Conservation (phyloP, 2,888 invertebrate species). For the Drosophila peninsularis region DNA sequence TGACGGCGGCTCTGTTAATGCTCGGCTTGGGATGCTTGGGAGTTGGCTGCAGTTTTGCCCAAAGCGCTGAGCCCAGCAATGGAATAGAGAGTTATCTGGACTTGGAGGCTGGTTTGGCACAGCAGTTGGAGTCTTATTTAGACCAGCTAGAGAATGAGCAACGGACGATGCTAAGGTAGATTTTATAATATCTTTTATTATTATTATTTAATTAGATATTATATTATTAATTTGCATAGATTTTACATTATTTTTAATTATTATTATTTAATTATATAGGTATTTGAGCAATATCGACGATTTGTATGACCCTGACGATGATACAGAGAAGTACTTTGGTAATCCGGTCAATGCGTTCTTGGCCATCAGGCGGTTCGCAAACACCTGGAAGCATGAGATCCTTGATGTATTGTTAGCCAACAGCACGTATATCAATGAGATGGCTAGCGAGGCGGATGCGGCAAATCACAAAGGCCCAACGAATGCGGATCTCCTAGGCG, state of each 20-base stretch:
- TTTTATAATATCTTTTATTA: too few species aligned
- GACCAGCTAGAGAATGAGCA: slow-evolving; percentile 15
- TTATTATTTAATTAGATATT: too few species aligned
- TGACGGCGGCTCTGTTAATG: slow-evolving; percentile 1
- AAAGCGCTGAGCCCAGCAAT: not conserved
- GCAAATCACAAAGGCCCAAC: slow-evolving; percentile 28
- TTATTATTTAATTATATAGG: too few species aligned
- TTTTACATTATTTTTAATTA: too few species aligned
- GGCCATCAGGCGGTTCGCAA: slow-evolving; percentile 60
- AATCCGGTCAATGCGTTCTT: slow-evolving; percentile 67
- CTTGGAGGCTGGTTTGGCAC: slow-evolving; percentile 34
- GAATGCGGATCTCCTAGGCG: slow-evolving; percentile 95
- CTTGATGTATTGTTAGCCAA: slow-evolving; percentile 36
- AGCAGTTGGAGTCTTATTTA: slow-evolving; percentile 52
- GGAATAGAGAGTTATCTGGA: slow-evolving; percentile 35
- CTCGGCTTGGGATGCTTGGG: slow-evolving; percentile 6
- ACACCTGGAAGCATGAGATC: slow-evolving; percentile 64
- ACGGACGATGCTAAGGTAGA: slow-evolving; percentile 38
- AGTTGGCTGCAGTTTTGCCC: slow-evolving; percentile 2
- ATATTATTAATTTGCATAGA: too few species aligned
- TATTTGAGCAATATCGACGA: slow-evolving; percentile 38
- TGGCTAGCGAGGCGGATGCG: not conserved
- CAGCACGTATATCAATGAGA: not conserved
- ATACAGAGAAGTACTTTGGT: slow-evolving; percentile 41
- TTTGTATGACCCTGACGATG: slow-evolving; percentile 20